A percentile compares a stretch with the other conserved stretches of the same genome.
Evolutionary conservation across 37 sponge, comb jelly and placozoan genomes (phyloP).

Genomic region (Dysidea cf. avara): DNA sequence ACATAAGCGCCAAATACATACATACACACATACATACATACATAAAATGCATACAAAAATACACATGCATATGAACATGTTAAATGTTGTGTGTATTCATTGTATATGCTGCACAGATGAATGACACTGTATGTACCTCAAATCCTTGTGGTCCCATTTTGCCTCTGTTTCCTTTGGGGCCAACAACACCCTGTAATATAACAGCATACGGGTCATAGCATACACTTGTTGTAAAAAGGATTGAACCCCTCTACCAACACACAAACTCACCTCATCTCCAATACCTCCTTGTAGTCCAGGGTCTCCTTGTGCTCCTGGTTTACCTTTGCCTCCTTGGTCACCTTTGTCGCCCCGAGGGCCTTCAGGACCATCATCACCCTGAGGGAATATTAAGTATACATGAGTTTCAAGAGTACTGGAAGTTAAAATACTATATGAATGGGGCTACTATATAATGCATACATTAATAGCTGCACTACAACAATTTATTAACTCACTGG

Average conservation of each 20-base stretch:
- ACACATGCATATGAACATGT: too few relatives aligned
- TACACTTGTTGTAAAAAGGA: too few relatives aligned
- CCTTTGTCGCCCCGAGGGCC: conserved; percentile 56
- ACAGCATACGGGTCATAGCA: too few relatives aligned
- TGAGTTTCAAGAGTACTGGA: background rate
- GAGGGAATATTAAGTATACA: background rate
- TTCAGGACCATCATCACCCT: conserved; percentile 46
- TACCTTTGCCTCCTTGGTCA: conserved; percentile 62
- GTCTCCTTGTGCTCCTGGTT: conserved; percentile 43
- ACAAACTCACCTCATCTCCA: too few relatives aligned
- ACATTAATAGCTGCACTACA: background rate
- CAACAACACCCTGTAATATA: conserved; percentile 28
- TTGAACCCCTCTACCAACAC: too few relatives aligned
- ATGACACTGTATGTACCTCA: conserved; percentile 13
- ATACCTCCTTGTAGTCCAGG: conserved; percentile 37
- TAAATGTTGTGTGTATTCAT: too few relatives aligned
- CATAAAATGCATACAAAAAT: background rate
- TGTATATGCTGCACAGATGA: too few relatives aligned
- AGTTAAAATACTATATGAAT: background rate
- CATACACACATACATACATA: too few relatives aligned
- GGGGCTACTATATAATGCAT: background rate
- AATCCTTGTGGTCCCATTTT: conserved; percentile 57
- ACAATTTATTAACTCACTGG: background rate
- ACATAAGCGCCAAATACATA: too few relatives aligned
- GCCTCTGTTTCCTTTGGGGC: conserved; percentile 61